Percentiles rank a stretch among this genome's conserved stretches.
Evolutionary conservation across 2,797 vertebrate species (phyloP).

Genomic region (Falco naumanni): DNA sequence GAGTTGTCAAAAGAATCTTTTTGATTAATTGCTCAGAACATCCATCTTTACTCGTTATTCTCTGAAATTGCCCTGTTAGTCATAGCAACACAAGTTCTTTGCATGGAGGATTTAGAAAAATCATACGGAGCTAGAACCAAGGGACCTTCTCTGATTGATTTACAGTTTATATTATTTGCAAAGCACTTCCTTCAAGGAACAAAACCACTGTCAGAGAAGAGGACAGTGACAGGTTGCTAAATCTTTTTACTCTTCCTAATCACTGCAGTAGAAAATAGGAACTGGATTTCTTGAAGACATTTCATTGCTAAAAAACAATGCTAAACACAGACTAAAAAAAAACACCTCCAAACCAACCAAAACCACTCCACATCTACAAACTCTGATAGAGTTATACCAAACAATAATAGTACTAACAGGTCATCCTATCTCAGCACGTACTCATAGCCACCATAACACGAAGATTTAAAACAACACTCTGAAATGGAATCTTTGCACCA

Average conservation of each 20-base stretch:
- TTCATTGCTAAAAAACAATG: not conserved
- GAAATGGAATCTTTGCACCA: not conserved
- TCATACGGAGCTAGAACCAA: conserved; percentile 9
- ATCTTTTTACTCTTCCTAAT: not conserved
- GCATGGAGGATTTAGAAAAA: not conserved
- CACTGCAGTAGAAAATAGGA: not conserved
- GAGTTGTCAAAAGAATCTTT: conserved; percentile 18
- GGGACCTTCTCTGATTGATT: not conserved
- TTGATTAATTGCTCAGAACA: not conserved
- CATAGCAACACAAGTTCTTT: not conserved
- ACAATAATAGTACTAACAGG: not conserved
- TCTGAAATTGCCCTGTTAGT: conserved; percentile 40
- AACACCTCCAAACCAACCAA: not conserved
- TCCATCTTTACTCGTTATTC: conserved; percentile 24
- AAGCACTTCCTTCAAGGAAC: not conserved
- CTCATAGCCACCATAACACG: not conserved
- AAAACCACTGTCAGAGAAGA: not conserved
- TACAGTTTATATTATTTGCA: conserved; percentile 1
- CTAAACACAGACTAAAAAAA: not conserved
- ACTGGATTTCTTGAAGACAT: not conserved
- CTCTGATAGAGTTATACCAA: not conserved
- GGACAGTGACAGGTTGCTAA: not conserved
- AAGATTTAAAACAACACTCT: not conserved
- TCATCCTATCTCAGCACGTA: not conserved
- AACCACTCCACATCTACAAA: not conserved